Percentiles rank a stretch among this genome's conserved stretches.
Conservation (phyloP, 2,113 vertebrate genomes). For the Festucalex cinctus region DNA sequence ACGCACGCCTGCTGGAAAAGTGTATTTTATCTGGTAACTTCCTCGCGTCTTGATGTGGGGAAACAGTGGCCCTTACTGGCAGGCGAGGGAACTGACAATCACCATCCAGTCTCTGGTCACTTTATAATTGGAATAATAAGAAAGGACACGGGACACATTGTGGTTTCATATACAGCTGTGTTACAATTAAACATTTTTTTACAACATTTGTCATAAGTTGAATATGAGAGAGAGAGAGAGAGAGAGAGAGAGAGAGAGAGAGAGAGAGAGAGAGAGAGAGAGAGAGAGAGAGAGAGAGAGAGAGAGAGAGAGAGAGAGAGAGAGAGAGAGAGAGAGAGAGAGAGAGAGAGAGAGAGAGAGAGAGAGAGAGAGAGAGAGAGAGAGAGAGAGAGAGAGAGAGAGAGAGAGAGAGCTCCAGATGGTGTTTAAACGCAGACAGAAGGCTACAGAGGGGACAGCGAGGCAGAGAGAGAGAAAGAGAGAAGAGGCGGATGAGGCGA, state of each 20-base stretch:
- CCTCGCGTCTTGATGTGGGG: conserved; percentile 50
- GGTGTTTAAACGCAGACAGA: conserved; percentile 82
- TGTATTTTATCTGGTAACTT: not conserved
- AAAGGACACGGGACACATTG: not conserved
- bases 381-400: conserved; percentile 60
- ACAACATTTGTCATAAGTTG: not conserved
- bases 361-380: conserved; percentile 53
- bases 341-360: conserved; percentile 41
- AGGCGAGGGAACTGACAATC: conserved; percentile 26
- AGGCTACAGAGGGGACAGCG: conserved; percentile 72
- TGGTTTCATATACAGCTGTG: not conserved
- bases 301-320: conserved; percentile 20
- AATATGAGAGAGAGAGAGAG: no score
- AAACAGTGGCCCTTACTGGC: conserved; percentile 77
- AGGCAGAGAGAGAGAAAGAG: conserved; percentile 26
- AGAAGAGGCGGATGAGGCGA: conserved; percentile 47
- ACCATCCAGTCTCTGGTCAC: conserved; percentile 1
- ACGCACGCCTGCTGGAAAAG: conserved; percentile 6
- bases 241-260: no score
- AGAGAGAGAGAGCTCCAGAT: conserved; percentile 74
- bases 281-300: conserved; percentile 8
- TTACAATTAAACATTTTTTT: not conserved
- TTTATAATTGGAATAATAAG: conserved; percentile 6
- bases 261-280: conserved; percentile 23
- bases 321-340: conserved; percentile 41